Base-by-base conservation (phyloP, 1,140 invertebrate genomes). In the Drosophila novamexicana region DNA sequence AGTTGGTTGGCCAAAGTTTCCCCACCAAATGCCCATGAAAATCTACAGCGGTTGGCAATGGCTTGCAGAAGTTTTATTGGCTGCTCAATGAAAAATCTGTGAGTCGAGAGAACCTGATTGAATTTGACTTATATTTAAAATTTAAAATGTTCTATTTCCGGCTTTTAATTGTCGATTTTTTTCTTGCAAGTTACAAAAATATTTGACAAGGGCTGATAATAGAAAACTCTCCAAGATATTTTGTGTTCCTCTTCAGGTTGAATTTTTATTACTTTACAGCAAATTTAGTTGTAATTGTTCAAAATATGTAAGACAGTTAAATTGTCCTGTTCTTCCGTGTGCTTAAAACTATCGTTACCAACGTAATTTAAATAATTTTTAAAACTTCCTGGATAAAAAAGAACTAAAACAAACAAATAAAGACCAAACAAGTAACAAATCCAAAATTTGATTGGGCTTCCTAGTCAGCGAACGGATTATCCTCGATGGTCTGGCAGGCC, bases 11-110 rank as follows among this genome's bases (percentile, higher is more conserved):
- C 49, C 47, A 53, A 81, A 84, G 61, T 71, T 82, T 72, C 14
- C 12, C 59, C 79, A 72, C 54, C 78, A 78, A 78, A 58, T 68
- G 42, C 12, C 61, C 56, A 63, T 56, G 59, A 80, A 67, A 71
- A 75, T 69, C 50, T 72, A 63, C 70, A 85, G 75, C 66, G 68
- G 63, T 63, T 72, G 45, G 42, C 49, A 69, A 71, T 58, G 29
- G 70, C 78, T 75, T 6, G n/a, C 34, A 42, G 73, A 50, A 63
- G 53, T 50, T 29, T 34, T 63, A 42, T 67, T 47, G 59, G 18
- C 61, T 52, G 45, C 67, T 52, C 39, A 66, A 75, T 75, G 54
- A 69, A 77, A 78, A 69, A 22, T 68, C 40, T 22, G 49, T 12
- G 4, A 18, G 50, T 9, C n/a, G 59, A 52, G 14, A 16, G 12